phyloP scores from a whole-genome alignment of 1,140 invertebrate genomes.

The Kradibia gibbosae region DNA sequence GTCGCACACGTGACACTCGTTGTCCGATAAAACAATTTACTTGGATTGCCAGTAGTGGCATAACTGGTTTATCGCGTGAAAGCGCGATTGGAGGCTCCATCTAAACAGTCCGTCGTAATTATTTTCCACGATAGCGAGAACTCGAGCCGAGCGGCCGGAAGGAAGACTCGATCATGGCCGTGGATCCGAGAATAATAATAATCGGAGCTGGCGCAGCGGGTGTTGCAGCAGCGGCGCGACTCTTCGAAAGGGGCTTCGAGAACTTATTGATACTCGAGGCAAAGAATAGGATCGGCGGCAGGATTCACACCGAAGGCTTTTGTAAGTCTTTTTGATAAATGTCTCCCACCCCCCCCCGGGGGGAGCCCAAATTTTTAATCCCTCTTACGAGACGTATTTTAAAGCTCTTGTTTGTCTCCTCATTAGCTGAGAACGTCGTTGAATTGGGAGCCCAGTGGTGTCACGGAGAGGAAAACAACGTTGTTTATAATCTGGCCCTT shows the following conservation, averaged over 20 bases:
- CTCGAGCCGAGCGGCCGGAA: too few species aligned
- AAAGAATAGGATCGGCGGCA: slow-evolving; percentile 75
- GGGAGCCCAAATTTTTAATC: too few species aligned
- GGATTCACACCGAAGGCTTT: slow-evolving; percentile 73
- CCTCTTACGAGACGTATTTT: too few species aligned
- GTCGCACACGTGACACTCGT: too few species aligned
- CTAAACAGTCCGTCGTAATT: too few species aligned
- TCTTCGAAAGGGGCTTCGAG: slow-evolving; percentile 70
- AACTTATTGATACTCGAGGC: slow-evolving; percentile 77
- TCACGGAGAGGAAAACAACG: slow-evolving; percentile 84
- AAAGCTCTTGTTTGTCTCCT: not conserved
- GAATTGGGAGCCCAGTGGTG: slow-evolving; percentile 91
- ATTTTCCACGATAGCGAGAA: too few species aligned
- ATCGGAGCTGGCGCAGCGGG: slow-evolving; percentile 77
- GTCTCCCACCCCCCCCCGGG: not conserved
- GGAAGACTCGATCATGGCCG: not conserved
- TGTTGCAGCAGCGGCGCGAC: slow-evolving; percentile 73
- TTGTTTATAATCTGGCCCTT: slow-evolving; percentile 78
- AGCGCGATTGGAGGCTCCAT: too few species aligned
- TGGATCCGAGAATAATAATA: slow-evolving; percentile 70
- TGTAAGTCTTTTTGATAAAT: slow-evolving; percentile 56
- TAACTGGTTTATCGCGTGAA: too few species aligned
- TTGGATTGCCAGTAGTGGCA: too few species aligned
- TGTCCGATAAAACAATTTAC: too few species aligned
- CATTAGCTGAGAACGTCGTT: slow-evolving; percentile 74